A percentile compares a stretch with the other conserved stretches of the same genome.
Conservation (phyloP, 2,888 invertebrate species). For the Dione vanillae region DNA sequence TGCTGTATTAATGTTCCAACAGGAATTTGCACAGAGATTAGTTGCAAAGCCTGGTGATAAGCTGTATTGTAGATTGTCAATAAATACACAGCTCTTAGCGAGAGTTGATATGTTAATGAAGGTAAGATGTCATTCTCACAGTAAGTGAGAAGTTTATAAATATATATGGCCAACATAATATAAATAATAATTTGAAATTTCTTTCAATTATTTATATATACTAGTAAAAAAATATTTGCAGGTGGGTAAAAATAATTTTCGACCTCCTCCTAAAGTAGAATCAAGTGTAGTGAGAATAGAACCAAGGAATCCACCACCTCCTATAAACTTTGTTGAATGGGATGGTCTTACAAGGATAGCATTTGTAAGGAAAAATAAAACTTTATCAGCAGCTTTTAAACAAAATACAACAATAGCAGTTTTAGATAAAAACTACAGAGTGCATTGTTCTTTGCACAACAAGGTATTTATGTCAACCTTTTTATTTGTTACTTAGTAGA, state of each 20-base stretch:
- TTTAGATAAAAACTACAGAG: slow-evolving; percentile 95
- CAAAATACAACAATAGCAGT: slow-evolving; percentile 92
- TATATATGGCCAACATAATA: not conserved
- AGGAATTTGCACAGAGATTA: slow-evolving; percentile 98
- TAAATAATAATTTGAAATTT: not conserved
- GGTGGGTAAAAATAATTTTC: slow-evolving; percentile 99
- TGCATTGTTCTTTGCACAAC: slow-evolving; percentile 94
- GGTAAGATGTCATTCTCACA: slow-evolving; percentile 70
- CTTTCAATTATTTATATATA: not conserved
- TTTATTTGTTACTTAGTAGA: not conserved
- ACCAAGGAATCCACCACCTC: slow-evolving; percentile 98
- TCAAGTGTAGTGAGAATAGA: slow-evolving; percentile 99
- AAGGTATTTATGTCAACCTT: slow-evolving; percentile 64
- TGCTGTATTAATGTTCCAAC: slow-evolving; percentile 99
- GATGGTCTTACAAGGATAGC: slow-evolving; percentile 98
- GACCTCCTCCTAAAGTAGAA: slow-evolving; percentile 99
- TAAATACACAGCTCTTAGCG: slow-evolving; percentile 97
- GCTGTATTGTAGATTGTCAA: slow-evolving; percentile 96
- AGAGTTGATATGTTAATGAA: slow-evolving; percentile 98
- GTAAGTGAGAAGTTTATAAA: no score
- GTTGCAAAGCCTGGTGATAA: slow-evolving; percentile 99
- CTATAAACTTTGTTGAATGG: slow-evolving; percentile 98
- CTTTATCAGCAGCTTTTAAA: slow-evolving; percentile 94
- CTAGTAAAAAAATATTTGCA: slow-evolving; percentile 56
- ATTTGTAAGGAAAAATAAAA: slow-evolving; percentile 98